Evolutionary conservation across 2,888 invertebrate species (phyloP), one percentile per base, ranked within the genome.

Genomic region (Amblyjoppa proteus): DNA sequence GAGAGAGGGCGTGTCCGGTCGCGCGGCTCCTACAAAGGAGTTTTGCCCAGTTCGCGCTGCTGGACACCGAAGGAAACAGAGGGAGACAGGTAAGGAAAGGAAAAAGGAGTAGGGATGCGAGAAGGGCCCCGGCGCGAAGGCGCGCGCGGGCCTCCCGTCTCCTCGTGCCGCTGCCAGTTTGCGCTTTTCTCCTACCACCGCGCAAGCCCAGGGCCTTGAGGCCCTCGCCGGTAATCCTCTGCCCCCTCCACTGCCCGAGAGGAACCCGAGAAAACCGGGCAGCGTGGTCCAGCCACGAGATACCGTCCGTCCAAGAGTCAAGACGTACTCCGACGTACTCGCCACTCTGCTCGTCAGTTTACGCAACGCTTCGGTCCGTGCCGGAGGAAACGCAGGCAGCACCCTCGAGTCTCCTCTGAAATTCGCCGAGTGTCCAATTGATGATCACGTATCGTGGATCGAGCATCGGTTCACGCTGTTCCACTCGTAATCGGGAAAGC

Each of bases 251-350:
- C 83, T 79, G 88, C 91, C 90, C 88, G 88, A 88, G 61, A 83
- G 78, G 77, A 83, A 88, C 90, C 88, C 68, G 91, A 91, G 93
- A 93, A 92, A 92, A 92, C 91, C 89, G 90, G 89, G 90, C 92
- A 92, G 93, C 93, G 88, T 93, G 93, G 93, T 93, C 93, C 93
- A 93, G 93, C 92, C 92, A 92, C 91, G 92, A 92, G 93, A 93
- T 93, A 89, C 89, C 83, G 90, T 93, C 89, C 89, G 83, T 89
- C 71, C 70, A 58, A 58, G 74, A 86, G 87, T 87, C 83, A 89
- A 92, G 91, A 90, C 91, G 89, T 81, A 81, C 74, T 38, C 73
- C 61, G 74, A 70, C 81, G 69, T 78, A 53, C 77, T 78, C 73
- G 77, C 80, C 70, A 56, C 77, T 68, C 80, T 49, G 58, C 61